Evolutionary conservation across 2,888 invertebrate species (phyloP).

Genomic region (Xestoiulus laeticollis): DNA sequence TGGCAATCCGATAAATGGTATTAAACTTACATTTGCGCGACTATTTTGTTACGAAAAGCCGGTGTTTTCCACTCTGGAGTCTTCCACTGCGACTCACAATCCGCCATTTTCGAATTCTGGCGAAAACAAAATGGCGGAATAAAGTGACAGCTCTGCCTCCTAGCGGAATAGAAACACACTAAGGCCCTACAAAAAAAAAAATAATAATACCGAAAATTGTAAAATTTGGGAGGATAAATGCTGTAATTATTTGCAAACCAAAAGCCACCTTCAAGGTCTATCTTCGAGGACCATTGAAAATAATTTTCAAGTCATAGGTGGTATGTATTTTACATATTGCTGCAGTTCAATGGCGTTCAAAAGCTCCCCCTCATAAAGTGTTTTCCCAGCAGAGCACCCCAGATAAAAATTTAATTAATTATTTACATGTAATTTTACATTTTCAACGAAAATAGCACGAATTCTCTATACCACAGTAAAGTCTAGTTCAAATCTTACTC

Average conservation of each 20-base stretch:
- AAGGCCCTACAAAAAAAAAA: background rate
- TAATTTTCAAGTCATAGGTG: background rate
- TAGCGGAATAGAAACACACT: too few relatives aligned
- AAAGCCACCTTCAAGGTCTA: background rate
- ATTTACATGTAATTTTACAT: too few relatives aligned
- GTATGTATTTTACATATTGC: background rate
- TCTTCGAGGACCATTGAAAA: background rate
- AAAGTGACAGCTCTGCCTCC: too few relatives aligned
- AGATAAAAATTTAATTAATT: background rate
- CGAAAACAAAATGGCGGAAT: background rate
- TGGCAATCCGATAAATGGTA: background rate
- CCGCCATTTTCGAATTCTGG: background rate
- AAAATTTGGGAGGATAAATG: background rate
- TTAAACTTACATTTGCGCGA: constrained; percentile 40
- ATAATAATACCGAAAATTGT: background rate
- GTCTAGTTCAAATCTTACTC: too few relatives aligned
- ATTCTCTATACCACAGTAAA: too few relatives aligned
- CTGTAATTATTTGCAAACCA: background rate
- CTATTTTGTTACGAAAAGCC: constrained; percentile 17
- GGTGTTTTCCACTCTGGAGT: constrained; percentile 10
- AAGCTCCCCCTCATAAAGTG: background rate
- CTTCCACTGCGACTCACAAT: constrained; percentile 20
- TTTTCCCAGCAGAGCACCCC: background rate
- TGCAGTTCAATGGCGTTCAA: background rate
- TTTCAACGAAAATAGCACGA: too few relatives aligned